A percentile compares a stretch with the other conserved stretches of the same genome.
Evolutionary conservation across 2,888 invertebrate species (phyloP).

Genomic region (Tiliacea aurago): DNA sequence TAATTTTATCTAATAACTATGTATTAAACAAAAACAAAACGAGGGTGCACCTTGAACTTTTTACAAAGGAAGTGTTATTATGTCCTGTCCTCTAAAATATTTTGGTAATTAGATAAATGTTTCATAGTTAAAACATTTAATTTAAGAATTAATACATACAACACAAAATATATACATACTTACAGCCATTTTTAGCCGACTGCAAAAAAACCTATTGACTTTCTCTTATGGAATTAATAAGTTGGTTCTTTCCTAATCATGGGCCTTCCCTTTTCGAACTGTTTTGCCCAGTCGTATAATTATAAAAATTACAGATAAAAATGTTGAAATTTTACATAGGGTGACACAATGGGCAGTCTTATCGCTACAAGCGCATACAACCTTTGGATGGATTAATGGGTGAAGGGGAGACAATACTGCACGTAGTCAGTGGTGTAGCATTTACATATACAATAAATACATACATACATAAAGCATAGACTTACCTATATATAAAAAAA

Average conservation of each 20-base stretch:
- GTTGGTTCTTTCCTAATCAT: background rate
- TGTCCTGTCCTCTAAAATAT: constrained; percentile 12
- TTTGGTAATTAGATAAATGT: background rate
- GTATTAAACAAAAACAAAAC: background rate
- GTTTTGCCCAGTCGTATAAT: background rate
- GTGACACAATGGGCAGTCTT: too few relatives aligned
- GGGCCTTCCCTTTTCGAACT: background rate
- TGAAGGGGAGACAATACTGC: too few relatives aligned
- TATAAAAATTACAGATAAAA: too few relatives aligned
- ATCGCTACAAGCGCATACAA: too few relatives aligned
- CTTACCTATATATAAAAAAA: too few relatives aligned
- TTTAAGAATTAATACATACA: too few relatives aligned
- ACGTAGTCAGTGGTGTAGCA: too few relatives aligned
- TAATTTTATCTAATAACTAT: constrained; percentile 5
- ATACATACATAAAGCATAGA: too few relatives aligned
- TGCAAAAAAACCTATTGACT: background rate
- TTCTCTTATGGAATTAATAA: background rate
- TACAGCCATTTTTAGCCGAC: background rate
- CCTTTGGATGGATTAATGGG: too few relatives aligned
- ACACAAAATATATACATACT: too few relatives aligned
- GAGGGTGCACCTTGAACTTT: constrained; percentile 21
- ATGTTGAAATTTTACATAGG: too few relatives aligned
- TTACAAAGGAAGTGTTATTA: constrained; percentile 12
- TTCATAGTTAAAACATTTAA: background rate
- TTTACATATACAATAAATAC: too few relatives aligned